Evolutionary conservation across 2,113 vertebrate species (phyloP), one percentile per base, ranked within the genome.

Genomic region (Embiotoca jacksoni): DNA sequence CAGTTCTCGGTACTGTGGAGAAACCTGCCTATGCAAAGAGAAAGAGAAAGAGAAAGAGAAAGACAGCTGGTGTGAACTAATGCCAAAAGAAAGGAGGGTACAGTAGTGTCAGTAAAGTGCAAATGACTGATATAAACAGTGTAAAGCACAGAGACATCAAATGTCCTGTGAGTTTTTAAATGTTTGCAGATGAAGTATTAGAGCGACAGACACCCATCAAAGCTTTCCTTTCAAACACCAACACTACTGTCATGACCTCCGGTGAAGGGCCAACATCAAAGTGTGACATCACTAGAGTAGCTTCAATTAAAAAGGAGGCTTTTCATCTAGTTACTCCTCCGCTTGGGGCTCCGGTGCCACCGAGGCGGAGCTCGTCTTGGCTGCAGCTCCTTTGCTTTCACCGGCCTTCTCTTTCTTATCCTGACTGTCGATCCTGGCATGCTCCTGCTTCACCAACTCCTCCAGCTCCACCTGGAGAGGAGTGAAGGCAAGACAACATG

Each of bases 381-480:
- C 89, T 14, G 83, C 60, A 2, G 86, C 78, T 56, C 62, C 75
- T 75, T 82, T 78, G 63, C 69, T 86, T 80, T 82, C 80, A 3
- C 63, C 46, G 31, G 67, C 32, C 55, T 84, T 90, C 55, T 91
- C 91, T 16, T 89, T 82, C 14, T 80, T 57, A 53, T 91, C 91
- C 81, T 91, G 92, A 56, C 90, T 89, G 2, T 98, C 96, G 9
- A 98, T 97, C 63, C 72, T 65, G 32, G 93, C 85, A 1, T 98
- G 95, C 60, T 97, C 96, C 61, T 71, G 92, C 78, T 87, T 94
- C 80, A 98, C 95, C 72, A 98, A 46, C 16, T 96, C 96, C 57
- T 97, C 94, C 62, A 98, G 92, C 88, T 98, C 96, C 1, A 75
- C 94, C 97, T 98, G 90, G 14, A 47, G 33, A 59, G 41, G 54